Conservation (phyloP, 2,113 vertebrate genomes). For the Mastomys coucha region DNA sequence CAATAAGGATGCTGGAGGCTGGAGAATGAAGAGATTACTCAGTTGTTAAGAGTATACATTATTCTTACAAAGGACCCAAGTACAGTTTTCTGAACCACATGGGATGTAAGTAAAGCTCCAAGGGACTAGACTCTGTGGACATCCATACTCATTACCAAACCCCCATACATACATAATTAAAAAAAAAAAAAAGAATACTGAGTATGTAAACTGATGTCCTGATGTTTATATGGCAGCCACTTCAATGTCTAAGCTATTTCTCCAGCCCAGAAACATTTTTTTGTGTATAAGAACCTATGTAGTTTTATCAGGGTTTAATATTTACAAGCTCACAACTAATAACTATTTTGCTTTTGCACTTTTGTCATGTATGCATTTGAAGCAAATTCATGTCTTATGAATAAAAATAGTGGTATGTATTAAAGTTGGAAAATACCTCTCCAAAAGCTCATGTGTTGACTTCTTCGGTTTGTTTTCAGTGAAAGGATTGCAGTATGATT, state of each 20-base stretch:
- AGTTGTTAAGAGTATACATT: neutral
- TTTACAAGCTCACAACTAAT: neutral
- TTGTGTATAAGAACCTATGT: neutral
- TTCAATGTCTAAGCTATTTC: neutral
- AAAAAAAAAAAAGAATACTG: neutral
- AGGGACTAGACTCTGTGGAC: neutral
- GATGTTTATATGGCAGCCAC: neutral
- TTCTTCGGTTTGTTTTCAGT: neutral
- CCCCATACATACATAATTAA: neutral
- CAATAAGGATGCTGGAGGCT: neutral
- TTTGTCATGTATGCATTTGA: constrained; percentile 36
- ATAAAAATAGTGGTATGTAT: neutral
- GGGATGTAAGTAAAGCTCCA: neutral
- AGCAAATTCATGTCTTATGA: neutral
- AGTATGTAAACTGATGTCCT: neutral
- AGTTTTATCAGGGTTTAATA: neutral
- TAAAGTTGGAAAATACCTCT: neutral
- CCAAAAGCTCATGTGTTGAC: neutral
- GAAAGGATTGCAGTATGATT: neutral
- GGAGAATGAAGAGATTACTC: neutral
- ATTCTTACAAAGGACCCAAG: neutral
- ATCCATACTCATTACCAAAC: neutral
- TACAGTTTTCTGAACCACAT: neutral
- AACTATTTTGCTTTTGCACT: neutral
- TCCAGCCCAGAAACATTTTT: neutral